These are phyloP conservation scores for Orestias chungarensis DNA, from an alignment of 2,797 vertebrate genomes.

Conservation along the genomic window DNA sequence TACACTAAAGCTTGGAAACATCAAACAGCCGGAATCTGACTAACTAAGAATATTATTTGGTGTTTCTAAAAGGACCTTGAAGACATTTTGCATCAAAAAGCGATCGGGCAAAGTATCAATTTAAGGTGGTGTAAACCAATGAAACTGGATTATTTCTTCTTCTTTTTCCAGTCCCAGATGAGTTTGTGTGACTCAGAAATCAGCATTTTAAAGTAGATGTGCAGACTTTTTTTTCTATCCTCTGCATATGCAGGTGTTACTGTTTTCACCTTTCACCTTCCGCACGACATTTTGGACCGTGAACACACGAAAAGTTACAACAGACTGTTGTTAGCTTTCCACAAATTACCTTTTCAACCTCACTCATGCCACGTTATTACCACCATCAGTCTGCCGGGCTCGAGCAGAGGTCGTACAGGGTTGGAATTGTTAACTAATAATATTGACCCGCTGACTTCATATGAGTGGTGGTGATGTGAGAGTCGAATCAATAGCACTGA, in stretches of 20 bases:
- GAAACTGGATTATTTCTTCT: background rate
- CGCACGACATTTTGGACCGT: background rate
- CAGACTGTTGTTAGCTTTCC: background rate
- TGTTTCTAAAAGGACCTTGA: too few relatives aligned
- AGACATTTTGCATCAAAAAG: too few relatives aligned
- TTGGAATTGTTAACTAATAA: conserved; percentile 36
- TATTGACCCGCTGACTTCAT: conserved; percentile 50
- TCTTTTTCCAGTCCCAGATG: background rate
- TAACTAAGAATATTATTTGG: too few relatives aligned
- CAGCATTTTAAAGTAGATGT: background rate
- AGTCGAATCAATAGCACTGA: conserved; percentile 47
- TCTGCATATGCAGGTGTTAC: background rate
- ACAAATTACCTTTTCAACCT: conserved; percentile 1
- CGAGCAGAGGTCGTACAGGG: conserved; percentile 3
- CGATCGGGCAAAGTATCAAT: too few relatives aligned
- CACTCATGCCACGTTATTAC: background rate
- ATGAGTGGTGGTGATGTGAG: conserved; percentile 41
- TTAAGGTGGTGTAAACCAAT: too few relatives aligned
- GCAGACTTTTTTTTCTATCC: background rate
- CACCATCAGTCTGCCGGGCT: conserved; percentile 8
- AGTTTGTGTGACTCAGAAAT: background rate
- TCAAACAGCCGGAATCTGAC: too few relatives aligned
- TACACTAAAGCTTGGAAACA: too few relatives aligned
- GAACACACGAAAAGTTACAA: background rate
- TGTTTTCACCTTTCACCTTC: background rate